phyloP scores from a whole-genome alignment of 2,888 invertebrate genomes.

The Macrostomum cliftonense region DNA sequence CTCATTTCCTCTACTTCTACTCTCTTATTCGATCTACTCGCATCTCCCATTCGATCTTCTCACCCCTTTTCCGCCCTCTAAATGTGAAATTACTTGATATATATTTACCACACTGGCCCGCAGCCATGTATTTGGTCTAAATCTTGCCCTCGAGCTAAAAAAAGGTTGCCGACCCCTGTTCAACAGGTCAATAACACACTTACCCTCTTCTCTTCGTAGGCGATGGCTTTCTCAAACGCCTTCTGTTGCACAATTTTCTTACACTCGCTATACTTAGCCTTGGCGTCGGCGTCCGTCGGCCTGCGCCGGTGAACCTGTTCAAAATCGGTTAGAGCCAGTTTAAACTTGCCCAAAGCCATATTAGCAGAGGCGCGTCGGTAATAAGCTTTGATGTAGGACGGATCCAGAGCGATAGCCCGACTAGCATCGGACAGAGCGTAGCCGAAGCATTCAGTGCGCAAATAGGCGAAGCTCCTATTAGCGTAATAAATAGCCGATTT shows the following conservation, averaged over 20 bases:
- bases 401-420: constrained; percentile 70
- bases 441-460: constrained; percentile 82
- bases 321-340: constrained; percentile 82
- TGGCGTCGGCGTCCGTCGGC: constrained; percentile 83
- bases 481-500: constrained; percentile 68
- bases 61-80: too few relatives aligned
- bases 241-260: constrained; percentile 80
- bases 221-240: constrained; percentile 88
- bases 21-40: too few relatives aligned
- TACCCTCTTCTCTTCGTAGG: constrained; percentile 62
- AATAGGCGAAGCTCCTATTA: constrained; percentile 81
- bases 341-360: constrained; percentile 93
- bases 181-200: background rate
- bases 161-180: too few relatives aligned
- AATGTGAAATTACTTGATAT: too few relatives aligned
- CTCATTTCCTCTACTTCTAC: too few relatives aligned
- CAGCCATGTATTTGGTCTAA: too few relatives aligned
- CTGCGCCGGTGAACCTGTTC: constrained; percentile 56
- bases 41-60: too few relatives aligned
- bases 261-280: constrained; percentile 73
- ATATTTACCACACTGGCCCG: too few relatives aligned
- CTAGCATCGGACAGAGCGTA: constrained; percentile 78
- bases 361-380: constrained; percentile 85
- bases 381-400: constrained; percentile 67
- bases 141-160: too few relatives aligned